These are phyloP conservation scores for Poeciliopsis infans DNA, from an alignment of 2,797 vertebrate genomes.

Conservation along the genomic window DNA sequence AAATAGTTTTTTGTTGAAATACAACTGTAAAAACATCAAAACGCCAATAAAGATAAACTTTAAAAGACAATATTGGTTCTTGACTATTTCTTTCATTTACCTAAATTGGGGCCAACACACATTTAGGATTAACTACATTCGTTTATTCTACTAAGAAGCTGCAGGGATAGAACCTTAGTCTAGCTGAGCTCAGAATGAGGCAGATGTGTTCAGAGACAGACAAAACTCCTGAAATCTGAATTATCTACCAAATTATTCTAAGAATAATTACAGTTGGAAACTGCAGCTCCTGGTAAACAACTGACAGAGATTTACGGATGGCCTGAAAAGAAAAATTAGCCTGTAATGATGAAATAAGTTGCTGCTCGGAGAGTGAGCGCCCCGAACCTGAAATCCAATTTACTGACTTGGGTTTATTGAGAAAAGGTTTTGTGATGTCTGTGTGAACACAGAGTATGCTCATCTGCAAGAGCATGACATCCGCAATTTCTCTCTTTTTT, in stretches of 20 bases:
- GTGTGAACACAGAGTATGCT: not conserved
- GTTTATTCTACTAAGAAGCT: not conserved
- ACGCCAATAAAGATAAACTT: not conserved
- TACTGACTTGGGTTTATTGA: conserved; percentile 8
- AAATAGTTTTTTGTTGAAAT: not conserved
- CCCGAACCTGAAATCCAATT: conserved; percentile 42
- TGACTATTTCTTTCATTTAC: not conserved
- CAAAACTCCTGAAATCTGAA: conserved; percentile 33
- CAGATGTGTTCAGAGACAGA: conserved; percentile 44
- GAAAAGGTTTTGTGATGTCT: conserved; percentile 3
- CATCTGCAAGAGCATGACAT: conserved; percentile 8
- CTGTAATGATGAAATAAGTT: conserved; percentile 28
- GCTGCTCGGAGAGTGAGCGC: conserved; percentile 22
- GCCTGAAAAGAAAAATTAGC: conserved; percentile 43
- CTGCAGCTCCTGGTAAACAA: conserved; percentile 35
- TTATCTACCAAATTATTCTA: conserved; percentile 41
- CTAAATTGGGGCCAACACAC: not conserved
- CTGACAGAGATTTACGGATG: conserved; percentile 27
- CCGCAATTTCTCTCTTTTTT: not conserved
- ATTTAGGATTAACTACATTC: not conserved
- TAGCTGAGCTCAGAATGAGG: conserved; percentile 35
- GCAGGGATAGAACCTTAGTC: not conserved
- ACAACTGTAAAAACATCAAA: not conserved
- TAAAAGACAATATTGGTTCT: not conserved
- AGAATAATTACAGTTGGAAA: conserved; percentile 39